phyloP scores from a whole-genome alignment of 2,797 vertebrate genomes.

The Phataginus tricuspis region DNA sequence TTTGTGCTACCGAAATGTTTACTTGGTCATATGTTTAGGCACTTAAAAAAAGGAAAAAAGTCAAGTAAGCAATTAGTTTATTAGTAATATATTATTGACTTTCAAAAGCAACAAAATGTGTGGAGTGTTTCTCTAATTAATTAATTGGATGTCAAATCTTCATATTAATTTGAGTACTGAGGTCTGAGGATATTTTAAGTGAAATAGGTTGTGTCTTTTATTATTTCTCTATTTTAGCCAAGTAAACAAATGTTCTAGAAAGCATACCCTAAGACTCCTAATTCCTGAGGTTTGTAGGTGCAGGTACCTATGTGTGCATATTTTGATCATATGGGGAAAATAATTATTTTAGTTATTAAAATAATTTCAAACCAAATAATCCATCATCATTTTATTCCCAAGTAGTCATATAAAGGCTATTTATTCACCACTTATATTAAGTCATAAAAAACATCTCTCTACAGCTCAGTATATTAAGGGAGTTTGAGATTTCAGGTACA shows the following conservation, averaged over 20 bases:
- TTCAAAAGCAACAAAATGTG: background rate
- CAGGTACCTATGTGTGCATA: background rate
- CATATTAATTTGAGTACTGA: background rate
- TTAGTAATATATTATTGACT: background rate
- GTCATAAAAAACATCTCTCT: background rate
- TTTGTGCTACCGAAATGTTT: background rate
- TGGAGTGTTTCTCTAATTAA: background rate
- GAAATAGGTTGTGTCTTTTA: background rate
- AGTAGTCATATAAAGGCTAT: background rate
- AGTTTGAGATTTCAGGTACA: background rate
- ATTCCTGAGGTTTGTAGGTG: background rate
- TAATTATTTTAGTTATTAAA: background rate
- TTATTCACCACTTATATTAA: background rate
- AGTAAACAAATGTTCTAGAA: background rate
- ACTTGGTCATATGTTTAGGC: background rate
- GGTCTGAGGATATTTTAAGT: background rate
- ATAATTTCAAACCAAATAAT: background rate
- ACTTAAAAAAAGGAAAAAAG: background rate
- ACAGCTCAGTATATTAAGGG: background rate
- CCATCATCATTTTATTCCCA: background rate
- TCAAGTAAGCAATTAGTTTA: background rate
- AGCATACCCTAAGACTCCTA: background rate
- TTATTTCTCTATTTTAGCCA: background rate
- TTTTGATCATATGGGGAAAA: background rate
- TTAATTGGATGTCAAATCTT: background rate